Evolutionary conservation across 2,797 vertebrate genomes (phyloP).

Genomic region (Naso thynnoides): DNA sequence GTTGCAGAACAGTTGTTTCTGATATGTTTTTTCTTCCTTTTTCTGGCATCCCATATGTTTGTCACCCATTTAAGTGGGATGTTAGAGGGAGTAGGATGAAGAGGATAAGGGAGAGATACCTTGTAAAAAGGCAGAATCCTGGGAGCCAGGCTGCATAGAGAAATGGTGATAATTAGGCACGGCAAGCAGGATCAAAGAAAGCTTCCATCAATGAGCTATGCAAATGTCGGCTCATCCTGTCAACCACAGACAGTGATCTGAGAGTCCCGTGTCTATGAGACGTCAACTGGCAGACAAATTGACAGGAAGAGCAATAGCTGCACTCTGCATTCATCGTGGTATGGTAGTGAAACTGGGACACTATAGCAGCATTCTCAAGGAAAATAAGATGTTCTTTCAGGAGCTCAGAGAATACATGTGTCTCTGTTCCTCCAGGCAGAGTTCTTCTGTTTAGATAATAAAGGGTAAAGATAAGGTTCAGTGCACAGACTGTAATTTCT

Average conservation of each 20-base stretch:
- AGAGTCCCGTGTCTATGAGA: constrained; percentile 53
- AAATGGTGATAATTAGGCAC: constrained; percentile 75
- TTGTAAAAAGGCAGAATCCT: constrained; percentile 55
- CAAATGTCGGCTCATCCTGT: constrained; percentile 70
- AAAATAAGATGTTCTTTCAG: constrained; percentile 39
- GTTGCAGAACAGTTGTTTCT: constrained; percentile 36
- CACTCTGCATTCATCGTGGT: constrained; percentile 48
- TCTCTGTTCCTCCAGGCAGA: constrained; percentile 41
- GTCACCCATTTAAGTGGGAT: constrained; percentile 60
- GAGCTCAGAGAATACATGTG: constrained; percentile 7
- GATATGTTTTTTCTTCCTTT: constrained; percentile 16
- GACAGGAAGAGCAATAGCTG: constrained; percentile 43
- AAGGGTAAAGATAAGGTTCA: constrained; percentile 24
- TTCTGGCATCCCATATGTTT: constrained; percentile 41
- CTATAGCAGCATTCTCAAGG: constrained; percentile 9
- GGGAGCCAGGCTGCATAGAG: constrained; percentile 59
- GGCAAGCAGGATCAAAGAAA: constrained; percentile 75
- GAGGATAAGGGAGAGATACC: constrained; percentile 43
- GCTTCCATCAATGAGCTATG: constrained; percentile 75
- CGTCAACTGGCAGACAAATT: constrained; percentile 58
- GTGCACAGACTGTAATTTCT: constrained; percentile 28
- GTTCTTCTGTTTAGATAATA: constrained; percentile 25
- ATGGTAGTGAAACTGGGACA: constrained; percentile 46
- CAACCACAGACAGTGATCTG: constrained; percentile 63
- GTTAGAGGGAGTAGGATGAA: constrained; percentile 37